Percentiles rank a stretch among this genome's conserved stretches.
These are phyloP conservation scores for Trachymyrmex septentrionalis DNA, from an alignment of 1,140 invertebrate genomes.

Conservation along the genomic window DNA sequence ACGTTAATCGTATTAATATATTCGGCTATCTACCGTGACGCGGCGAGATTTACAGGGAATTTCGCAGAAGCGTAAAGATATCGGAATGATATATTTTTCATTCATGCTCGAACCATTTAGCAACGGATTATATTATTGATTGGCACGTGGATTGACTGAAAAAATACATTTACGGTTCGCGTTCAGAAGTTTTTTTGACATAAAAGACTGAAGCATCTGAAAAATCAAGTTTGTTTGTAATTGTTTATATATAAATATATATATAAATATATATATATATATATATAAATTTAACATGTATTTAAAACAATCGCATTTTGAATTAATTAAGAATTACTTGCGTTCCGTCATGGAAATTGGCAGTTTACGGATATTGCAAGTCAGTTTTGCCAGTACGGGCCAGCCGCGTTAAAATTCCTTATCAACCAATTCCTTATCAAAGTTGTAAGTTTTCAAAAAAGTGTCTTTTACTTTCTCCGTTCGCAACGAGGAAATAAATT, in stretches of 20 bases:
- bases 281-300: background rate
- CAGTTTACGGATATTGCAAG: background rate
- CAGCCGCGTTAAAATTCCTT: slow-evolving; percentile 23
- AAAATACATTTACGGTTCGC: background rate
- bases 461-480: background rate
- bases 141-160: slow-evolving; percentile 16
- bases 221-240: background rate
- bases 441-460: slow-evolving; percentile 1
- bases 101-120: slow-evolving; percentile 48
- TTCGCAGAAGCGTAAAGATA: slow-evolving; percentile 17
- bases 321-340: background rate
- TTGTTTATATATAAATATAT: background rate
- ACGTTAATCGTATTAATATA: slow-evolving; percentile 37
- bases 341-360: background rate
- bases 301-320: background rate
- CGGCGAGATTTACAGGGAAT: background rate
- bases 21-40: slow-evolving; percentile 28
- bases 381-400: background rate
- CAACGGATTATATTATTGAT: slow-evolving; percentile 46
- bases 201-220: background rate
- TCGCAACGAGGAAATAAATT: slow-evolving; percentile 27
- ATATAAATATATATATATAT: background rate
- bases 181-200: background rate
- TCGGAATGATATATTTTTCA: slow-evolving; percentile 35
- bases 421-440: background rate